A percentile compares a stretch with the other conserved stretches of the same genome.
Conservation (phyloP, 2,797 vertebrate species). For the Helarctos malayanus region DNA sequence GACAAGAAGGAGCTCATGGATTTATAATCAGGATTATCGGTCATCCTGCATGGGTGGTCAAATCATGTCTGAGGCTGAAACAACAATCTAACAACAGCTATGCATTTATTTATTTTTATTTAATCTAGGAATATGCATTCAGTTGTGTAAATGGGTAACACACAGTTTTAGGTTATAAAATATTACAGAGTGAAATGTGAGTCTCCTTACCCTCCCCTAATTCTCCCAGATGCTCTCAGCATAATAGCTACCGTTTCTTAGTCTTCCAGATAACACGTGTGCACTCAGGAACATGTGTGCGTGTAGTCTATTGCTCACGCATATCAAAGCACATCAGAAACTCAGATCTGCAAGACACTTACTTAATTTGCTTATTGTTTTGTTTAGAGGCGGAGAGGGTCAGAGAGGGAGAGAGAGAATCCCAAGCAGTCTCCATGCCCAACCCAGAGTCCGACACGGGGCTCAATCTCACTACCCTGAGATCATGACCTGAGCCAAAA, state of each 20-base stretch:
- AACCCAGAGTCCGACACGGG: accelerated
- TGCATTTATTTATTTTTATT: not conserved
- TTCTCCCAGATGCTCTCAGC: not conserved
- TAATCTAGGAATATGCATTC: not conserved
- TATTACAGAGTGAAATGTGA: accelerated
- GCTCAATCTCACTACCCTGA: accelerated
- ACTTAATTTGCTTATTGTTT: not conserved
- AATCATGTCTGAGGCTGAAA: not conserved
- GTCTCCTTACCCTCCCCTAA: accelerated
- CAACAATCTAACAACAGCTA: not conserved
- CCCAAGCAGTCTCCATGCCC: not conserved
- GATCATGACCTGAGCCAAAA: not conserved
- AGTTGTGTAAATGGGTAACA: not conserved
- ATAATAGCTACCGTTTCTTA: accelerated
- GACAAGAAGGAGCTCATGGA: accelerated
- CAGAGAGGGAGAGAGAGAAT: not conserved
- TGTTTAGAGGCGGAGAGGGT: not conserved
- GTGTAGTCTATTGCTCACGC: too few species aligned
- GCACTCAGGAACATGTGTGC: not conserved
- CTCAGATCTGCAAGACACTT: not conserved
- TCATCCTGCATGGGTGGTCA: too few species aligned
- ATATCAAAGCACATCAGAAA: not conserved
- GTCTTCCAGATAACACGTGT: not conserved
- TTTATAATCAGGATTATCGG: accelerated
- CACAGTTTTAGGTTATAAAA: not conserved